A percentile compares a stretch with the other conserved stretches of the same genome.
These are phyloP conservation scores for Nesoenas mayeri DNA, from an alignment of 2,113 vertebrate genomes.

Conservation along the genomic window DNA sequence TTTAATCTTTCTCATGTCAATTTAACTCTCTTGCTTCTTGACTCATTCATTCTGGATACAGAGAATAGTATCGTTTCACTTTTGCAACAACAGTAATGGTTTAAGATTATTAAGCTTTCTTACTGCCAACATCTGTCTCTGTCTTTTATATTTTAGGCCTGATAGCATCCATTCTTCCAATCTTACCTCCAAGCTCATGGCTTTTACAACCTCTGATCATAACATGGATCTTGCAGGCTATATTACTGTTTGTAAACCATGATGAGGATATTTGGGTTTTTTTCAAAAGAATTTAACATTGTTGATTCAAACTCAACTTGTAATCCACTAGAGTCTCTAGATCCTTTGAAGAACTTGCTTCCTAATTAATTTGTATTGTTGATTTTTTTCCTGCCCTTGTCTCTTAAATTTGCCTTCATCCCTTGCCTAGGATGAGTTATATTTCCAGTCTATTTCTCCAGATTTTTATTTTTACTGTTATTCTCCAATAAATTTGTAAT, in stretches of 20 bases:
- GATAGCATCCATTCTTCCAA: not conserved
- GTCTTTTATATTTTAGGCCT: not conserved
- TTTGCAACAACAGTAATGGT: not conserved
- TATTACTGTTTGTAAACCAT: not conserved
- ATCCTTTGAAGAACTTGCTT: not conserved
- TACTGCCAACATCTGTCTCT: not conserved
- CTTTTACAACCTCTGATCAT: not conserved
- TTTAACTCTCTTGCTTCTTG: not conserved
- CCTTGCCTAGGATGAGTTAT: not conserved
- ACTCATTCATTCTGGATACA: not conserved
- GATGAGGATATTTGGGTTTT: not conserved
- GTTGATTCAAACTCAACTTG: not conserved
- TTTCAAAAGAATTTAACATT: not conserved
- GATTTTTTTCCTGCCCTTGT: not conserved
- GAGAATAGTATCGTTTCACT: not conserved
- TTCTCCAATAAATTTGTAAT: not conserved
- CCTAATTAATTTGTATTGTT: not conserved
- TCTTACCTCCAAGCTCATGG: not conserved
- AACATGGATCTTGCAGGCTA: not conserved
- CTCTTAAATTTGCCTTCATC: not conserved
- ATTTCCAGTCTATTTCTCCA: not conserved
- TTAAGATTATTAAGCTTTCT: not conserved
- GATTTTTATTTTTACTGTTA: constrained; percentile 9
- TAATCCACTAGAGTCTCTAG: not conserved
- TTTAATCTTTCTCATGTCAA: not conserved